phyloP scores from a whole-genome alignment of 2,113 vertebrate genomes.

The Seriola quinqueradiata region DNA sequence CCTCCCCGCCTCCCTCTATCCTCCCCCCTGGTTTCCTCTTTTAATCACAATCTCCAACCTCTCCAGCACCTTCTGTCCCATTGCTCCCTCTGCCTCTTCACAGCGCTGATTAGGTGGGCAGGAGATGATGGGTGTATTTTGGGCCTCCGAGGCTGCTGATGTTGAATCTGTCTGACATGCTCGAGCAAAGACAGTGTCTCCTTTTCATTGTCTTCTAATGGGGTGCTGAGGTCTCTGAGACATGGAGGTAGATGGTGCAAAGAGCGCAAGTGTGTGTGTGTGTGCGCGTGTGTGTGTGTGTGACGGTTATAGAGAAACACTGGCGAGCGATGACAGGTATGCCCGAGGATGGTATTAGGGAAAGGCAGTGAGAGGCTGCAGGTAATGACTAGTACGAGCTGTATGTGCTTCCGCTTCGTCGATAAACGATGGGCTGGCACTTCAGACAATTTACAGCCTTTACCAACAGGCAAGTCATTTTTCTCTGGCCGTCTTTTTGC shows the following conservation, averaged over 20 bases:
- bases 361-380: conserved; percentile 46
- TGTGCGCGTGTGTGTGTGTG: neutral
- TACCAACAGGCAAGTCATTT: conserved; percentile 56
- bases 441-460: conserved; percentile 65
- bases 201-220: conserved; percentile 64
- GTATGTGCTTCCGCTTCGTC: conserved; percentile 41
- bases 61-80: conserved; percentile 43
- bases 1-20: neutral
- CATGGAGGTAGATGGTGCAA: conserved; percentile 33
- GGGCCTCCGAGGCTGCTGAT: conserved; percentile 48
- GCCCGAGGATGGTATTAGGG: conserved; percentile 49
- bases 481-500: conserved; percentile 42
- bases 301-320: conserved; percentile 29
- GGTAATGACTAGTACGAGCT: conserved; percentile 52
- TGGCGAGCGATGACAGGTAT: conserved; percentile 41
- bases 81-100: conserved; percentile 48
- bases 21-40: conserved; percentile 55
- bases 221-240: conserved; percentile 50
- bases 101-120: conserved; percentile 57
- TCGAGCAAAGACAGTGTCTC: conserved; percentile 56
- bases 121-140: conserved; percentile 68
- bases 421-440: conserved; percentile 63
- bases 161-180: conserved; percentile 69
- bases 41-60: conserved; percentile 59
- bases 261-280: neutral